These are phyloP conservation scores for Cepphus grylle DNA, from an alignment of 2,113 vertebrate species.

Conservation along the genomic window DNA sequence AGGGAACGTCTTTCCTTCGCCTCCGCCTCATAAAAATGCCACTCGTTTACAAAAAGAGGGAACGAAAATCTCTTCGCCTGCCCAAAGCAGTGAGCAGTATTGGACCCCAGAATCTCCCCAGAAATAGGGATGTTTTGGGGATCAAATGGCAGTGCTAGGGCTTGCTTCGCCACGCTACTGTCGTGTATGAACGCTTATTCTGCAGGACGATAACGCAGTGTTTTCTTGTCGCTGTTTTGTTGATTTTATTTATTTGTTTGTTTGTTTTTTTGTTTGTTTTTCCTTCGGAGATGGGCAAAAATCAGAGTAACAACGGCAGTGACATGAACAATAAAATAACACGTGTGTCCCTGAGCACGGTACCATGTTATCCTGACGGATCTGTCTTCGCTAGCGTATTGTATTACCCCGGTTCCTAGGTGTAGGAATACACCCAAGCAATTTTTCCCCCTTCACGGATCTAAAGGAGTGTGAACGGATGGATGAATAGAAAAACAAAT, in stretches of 20 bases:
- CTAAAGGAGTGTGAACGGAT: slow-evolving; percentile 48
- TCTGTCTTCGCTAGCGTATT: slow-evolving; percentile 41
- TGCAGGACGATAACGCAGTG: neutral
- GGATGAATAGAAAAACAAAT: slow-evolving; percentile 51
- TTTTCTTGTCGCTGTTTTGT: neutral
- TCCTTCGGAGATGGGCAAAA: neutral
- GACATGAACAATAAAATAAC: neutral
- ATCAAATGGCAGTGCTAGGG: neutral
- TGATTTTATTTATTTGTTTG: neutral
- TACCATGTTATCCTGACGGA: neutral
- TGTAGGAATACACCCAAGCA: neutral
- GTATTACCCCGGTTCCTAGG: neutral
- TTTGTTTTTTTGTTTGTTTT: neutral
- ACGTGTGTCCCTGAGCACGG: neutral
- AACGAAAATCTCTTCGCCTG: neutral
- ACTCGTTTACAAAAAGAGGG: neutral
- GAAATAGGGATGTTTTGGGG: neutral
- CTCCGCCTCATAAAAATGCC: slow-evolving; percentile 9
- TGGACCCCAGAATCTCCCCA: neutral
- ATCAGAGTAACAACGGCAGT: neutral
- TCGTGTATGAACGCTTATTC: neutral
- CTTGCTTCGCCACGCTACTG: neutral
- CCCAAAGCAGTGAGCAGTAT: neutral
- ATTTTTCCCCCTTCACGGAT: neutral
- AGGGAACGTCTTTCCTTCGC: neutral